These are phyloP conservation scores for Prenolepis imparis DNA, from an alignment of 2,888 invertebrate species.

Conservation along the genomic window DNA sequence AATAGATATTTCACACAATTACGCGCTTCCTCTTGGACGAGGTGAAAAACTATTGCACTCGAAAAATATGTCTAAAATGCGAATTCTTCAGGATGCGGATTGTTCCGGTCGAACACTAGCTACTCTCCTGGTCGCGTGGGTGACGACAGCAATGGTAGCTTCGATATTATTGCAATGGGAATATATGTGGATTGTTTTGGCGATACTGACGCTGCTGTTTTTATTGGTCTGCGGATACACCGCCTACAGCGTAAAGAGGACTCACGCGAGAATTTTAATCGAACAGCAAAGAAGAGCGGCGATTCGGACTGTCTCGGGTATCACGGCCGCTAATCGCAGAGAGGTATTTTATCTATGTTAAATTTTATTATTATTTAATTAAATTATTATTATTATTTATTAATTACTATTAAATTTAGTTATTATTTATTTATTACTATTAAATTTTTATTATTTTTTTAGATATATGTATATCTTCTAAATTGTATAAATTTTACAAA, in stretches of 20 bases:
- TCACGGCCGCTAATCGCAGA: slow-evolving; percentile 67
- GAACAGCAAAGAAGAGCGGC: slow-evolving; percentile 45
- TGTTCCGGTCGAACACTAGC: slow-evolving; percentile 79
- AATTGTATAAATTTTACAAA: not conserved
- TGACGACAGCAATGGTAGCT: slow-evolving; percentile 78
- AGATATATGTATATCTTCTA: not conserved
- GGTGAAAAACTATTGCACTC: not conserved
- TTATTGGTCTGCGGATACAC: slow-evolving; percentile 78
- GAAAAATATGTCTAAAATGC: slow-evolving; percentile 12
- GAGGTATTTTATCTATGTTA: slow-evolving; percentile 64
- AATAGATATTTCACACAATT: not conserved
- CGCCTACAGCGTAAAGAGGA: slow-evolving; percentile 71
- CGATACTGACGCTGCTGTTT: slow-evolving; percentile 77
- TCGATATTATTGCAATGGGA: slow-evolving; percentile 79
- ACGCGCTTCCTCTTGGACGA: slow-evolving; percentile 20
- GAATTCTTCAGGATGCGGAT: slow-evolving; percentile 71
- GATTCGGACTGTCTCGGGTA: slow-evolving; percentile 46
- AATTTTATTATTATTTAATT: not conserved
- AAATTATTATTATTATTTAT: no score
- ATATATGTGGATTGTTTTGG: slow-evolving; percentile 80
- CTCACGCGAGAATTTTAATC: slow-evolving; percentile 20
- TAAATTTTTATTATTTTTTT: not conserved
- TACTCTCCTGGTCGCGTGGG: slow-evolving; percentile 78
- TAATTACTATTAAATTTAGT: no score
- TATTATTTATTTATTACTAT: not conserved